Base-by-base conservation (phyloP, 2,888 invertebrate species). In the Tethea ocularis region DNA sequence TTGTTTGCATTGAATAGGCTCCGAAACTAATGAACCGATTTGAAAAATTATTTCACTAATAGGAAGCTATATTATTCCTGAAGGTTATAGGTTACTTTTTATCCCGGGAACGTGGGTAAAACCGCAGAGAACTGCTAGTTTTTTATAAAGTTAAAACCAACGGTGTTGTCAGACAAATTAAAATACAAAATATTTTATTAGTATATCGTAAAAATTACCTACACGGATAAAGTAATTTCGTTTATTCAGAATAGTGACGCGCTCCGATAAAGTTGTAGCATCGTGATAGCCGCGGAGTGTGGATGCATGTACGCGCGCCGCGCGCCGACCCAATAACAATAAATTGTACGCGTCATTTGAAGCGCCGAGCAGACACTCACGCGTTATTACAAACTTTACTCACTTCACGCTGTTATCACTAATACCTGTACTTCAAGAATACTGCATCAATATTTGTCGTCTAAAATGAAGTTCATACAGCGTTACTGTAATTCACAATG, bases 231-330 rank as follows among this genome's bases (percentile, higher is more conserved):
- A 80, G 78, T 79, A 72, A 75, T 83, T 78, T 71, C 75, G 74
- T 77, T 80, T 80, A 80, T 78, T 77, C 77, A 75, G 82, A 83
- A 82, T 85, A 83, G 82, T 80, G 80, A 73, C 72, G 73, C 75
- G 75, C 71, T 67, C 72, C 79, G 92, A 93, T 93, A 92, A 93
- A 89, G 89, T 90, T 88, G 92, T 91, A 82, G 63, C 62, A 82
- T 86, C 88, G 87, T 89, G 92, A 92, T 93, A 92, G 87, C 83
- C 86, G 89, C 88, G 89, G 84, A 93, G 93, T 92, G 91, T 83
- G 90, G 91, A 93, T 93, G 91, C 92, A 79, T 93, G 92, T 93
- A 87, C 88, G 89, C 86, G 87, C 82, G 85, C 83, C 84, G 83
- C 86, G 87, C 82, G 85, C 83, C 84, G 83, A 74, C 69, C 88